Evolutionary conservation across 2,888 invertebrate species (phyloP).

Genomic region (Plusia festucae): DNA sequence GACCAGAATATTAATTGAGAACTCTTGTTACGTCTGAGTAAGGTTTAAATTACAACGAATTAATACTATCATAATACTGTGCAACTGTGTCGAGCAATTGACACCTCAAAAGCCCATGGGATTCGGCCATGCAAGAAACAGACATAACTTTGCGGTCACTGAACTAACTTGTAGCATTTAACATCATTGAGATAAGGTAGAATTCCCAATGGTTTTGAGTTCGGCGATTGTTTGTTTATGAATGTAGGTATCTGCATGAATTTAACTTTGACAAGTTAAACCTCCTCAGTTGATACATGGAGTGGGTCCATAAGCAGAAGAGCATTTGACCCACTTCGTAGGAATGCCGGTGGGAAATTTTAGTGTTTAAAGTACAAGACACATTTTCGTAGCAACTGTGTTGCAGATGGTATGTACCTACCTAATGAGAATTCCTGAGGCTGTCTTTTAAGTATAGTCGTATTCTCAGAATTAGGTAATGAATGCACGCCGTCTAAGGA

Average conservation of each 20-base stretch:
- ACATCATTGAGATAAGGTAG: constrained; percentile 25
- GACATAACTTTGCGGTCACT: constrained; percentile 29
- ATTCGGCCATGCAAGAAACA: constrained; percentile 65
- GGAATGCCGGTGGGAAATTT: constrained; percentile 67
- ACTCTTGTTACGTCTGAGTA: constrained; percentile 39
- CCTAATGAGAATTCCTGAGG: background rate
- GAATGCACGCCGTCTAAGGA: too few relatives aligned
- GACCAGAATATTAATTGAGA: constrained; percentile 30
- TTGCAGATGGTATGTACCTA: background rate
- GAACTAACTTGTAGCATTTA: constrained; percentile 25
- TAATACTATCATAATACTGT: constrained; percentile 48
- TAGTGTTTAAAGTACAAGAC: constrained; percentile 29
- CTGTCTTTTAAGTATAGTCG: background rate
- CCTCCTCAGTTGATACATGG: constrained; percentile 66
- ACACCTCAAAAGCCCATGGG: constrained; percentile 71
- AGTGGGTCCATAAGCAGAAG: constrained; percentile 59
- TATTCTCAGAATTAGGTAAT: background rate
- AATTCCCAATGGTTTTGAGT: constrained; percentile 22
- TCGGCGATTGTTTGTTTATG: constrained; percentile 15
- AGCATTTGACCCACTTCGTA: constrained; percentile 65
- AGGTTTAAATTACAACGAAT: constrained; percentile 47
- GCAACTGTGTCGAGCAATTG: constrained; percentile 73
- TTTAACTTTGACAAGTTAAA: constrained; percentile 72
- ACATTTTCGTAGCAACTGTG: constrained; percentile 18
- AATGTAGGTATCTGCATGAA: constrained; percentile 62